Percentiles rank a stretch among this genome's conserved stretches.
Conservation (phyloP, 2,888 invertebrate species). For the Cerastis rubricosa region DNA sequence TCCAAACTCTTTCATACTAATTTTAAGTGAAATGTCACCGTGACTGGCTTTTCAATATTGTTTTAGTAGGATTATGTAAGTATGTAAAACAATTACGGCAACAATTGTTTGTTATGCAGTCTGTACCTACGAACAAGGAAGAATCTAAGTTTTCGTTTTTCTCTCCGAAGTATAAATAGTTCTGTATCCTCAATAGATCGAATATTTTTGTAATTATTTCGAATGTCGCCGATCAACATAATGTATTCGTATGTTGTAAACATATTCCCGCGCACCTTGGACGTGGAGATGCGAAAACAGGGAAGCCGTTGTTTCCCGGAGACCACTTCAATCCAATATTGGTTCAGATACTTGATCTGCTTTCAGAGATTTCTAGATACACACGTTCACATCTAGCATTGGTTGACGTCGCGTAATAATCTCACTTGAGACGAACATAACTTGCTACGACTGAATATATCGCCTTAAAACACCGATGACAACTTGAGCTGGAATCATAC, state of each 20-base stretch:
- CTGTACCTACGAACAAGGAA: neutral
- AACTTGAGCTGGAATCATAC: neutral
- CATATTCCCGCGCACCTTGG: neutral
- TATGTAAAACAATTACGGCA: neutral
- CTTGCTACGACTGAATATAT: neutral
- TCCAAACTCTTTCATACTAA: conserved; percentile 4
- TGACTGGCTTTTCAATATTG: conserved; percentile 15
- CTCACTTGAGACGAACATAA: neutral
- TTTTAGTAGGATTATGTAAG: neutral
- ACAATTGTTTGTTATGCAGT: neutral
- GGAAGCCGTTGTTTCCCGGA: neutral
- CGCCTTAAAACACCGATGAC: neutral
- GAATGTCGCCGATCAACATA: neutral
- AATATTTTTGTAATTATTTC: neutral
- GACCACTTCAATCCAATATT: neutral
- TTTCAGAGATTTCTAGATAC: neutral
- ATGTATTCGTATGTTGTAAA: neutral
- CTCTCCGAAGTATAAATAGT: neutral
- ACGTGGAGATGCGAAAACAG: neutral
- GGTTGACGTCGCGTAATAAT: neutral
- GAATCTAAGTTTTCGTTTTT: neutral
- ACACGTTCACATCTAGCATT: neutral
- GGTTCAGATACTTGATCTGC: neutral
- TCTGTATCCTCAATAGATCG: neutral
- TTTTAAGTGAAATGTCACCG: conserved; percentile 8